phyloP scores from a whole-genome alignment of 2,888 invertebrate species.

The Sipha maydis region DNA sequence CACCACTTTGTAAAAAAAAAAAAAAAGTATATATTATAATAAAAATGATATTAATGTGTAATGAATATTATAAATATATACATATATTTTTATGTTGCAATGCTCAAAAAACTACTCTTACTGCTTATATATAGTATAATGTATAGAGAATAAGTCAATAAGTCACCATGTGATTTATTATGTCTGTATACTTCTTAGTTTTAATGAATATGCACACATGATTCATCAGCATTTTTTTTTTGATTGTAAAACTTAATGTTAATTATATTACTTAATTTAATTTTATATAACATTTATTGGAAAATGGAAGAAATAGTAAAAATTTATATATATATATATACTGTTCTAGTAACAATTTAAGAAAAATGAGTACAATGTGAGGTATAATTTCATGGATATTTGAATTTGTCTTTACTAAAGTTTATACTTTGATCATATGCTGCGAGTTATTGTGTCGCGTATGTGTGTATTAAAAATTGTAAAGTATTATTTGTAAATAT shows the following conservation, averaged over 20 bases:
- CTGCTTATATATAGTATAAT: slow-evolving; percentile 37
- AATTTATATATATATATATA: neutral
- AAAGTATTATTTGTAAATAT: slow-evolving; percentile 24
- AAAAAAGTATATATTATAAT: neutral
- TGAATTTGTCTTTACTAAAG: neutral
- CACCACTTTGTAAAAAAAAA: slow-evolving; percentile 21
- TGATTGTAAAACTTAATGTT: neutral
- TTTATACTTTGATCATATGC: slow-evolving; percentile 12
- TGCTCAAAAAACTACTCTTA: slow-evolving; percentile 41
- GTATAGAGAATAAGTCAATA: neutral
- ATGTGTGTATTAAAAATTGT: slow-evolving; percentile 27
- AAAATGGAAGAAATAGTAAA: neutral
- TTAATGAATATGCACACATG: neutral
- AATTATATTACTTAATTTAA: slow-evolving; percentile 7
- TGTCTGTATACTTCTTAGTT: slow-evolving; percentile 1
- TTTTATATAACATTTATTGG: neutral
- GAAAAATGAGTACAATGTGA: neutral
- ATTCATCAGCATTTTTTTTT: slow-evolving; percentile 1
- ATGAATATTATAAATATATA: neutral
- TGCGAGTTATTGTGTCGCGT: neutral
- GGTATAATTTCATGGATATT: neutral
- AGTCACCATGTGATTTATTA: slow-evolving; percentile 19
- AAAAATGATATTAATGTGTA: neutral
- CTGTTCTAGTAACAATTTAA: neutral
- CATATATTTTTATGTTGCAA: slow-evolving; percentile 52